These are phyloP conservation scores for Palaemon carinicauda DNA, from an alignment of 1,140 invertebrate species.

Conservation along the genomic window DNA sequence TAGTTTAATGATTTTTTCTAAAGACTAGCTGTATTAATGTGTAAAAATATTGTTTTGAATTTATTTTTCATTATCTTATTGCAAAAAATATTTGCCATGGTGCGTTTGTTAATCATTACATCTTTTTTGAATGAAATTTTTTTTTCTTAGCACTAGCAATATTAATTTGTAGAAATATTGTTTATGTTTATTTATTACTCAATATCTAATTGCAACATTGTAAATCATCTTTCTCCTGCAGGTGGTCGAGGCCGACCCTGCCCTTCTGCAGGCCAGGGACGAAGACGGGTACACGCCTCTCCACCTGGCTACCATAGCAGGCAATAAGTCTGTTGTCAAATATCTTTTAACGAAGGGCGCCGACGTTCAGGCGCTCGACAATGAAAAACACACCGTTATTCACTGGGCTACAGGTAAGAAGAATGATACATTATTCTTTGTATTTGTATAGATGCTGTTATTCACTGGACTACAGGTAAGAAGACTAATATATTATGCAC, in stretches of 20 bases:
- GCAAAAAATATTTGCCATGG: too few relatives aligned
- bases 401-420: conserved; percentile 95
- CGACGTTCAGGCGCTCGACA: conserved; percentile 86
- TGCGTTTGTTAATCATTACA: too few relatives aligned
- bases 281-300: conserved; percentile 93
- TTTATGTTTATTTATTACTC: background rate
- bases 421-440: too few relatives aligned
- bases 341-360: conserved; percentile 83
- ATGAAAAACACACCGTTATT: conserved; percentile 93
- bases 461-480: conserved; percentile 97
- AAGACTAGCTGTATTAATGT: too few relatives aligned
- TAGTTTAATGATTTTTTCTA: too few relatives aligned
- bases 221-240: background rate
- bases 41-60: too few relatives aligned
- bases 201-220: background rate
- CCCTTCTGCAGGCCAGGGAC: conserved; percentile 82
- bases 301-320: conserved; percentile 91
- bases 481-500: background rate
- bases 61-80: too few relatives aligned
- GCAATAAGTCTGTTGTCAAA: conserved; percentile 79
- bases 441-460: too few relatives aligned
- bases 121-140: too few relatives aligned
- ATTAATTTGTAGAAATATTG: too few relatives aligned
- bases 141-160: too few relatives aligned
- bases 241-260: conserved; percentile 74